Base-by-base conservation (phyloP, 2,113 vertebrate genomes). In the Poeciliopsis prolifica region DNA sequence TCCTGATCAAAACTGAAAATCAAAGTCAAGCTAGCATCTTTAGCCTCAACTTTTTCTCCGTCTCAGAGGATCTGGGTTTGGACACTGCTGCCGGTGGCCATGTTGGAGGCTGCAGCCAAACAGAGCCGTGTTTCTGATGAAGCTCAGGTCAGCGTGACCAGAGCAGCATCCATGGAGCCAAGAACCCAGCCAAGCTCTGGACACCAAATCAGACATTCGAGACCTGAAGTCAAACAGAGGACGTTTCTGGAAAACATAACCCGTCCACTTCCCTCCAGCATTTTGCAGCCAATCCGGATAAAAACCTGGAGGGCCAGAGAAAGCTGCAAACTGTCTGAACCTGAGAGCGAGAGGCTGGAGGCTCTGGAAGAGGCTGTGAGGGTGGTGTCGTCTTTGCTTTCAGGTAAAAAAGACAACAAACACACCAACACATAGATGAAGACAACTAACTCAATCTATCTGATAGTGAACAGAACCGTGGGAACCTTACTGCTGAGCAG, bases 71-170 rank as follows among this genome's bases (percentile, higher is more conserved):
- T 83, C 2, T 82, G 75, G 65, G 65, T 82, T 70, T 71, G 74
- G 86, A 40, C 84, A 19, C 17, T 75, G 58, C 10, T 90, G 60
- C 61, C 84, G 12, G 31, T 89, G 22, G 8, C 88, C 48, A 15
- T 82, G 71, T 8, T 84, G 60, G 19, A 90, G 77, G 22, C 60
- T 0, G 84, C 29, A 64, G 61, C 67, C 29, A 67, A 66, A 62
- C 90, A 83, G 63, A 93, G 75, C 75, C 94, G 94, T 83, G 80
- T 94, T 82, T 94, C 89, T 81, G 94, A 95, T 75, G 82, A 94
- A 31, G 88, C 93, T n/a, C 94, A 78, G 72, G 42, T 89, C 58
- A 77, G 74, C 58, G 88, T 83, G 54, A 85, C 94, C 60, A 80
- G 78, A 75, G 70, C 87, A 19, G 3, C 78, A 65, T n/a, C 44